Conservation (phyloP, 2,888 invertebrate genomes). For the Catocala nupta region DNA sequence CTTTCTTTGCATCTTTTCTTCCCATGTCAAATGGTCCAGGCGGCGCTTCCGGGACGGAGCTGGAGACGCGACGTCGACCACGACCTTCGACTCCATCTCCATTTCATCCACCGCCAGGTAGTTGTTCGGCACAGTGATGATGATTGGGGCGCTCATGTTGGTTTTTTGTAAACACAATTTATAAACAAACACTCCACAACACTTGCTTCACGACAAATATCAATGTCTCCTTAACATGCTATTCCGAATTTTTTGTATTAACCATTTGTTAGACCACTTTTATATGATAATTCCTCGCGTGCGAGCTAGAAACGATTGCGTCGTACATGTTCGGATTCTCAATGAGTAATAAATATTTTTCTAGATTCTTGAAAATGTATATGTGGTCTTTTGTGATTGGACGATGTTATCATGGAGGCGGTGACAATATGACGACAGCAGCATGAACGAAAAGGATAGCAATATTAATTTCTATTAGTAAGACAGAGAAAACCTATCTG, state of each 20-base stretch:
- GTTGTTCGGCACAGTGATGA: slow-evolving; percentile 84
- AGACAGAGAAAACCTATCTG: slow-evolving; percentile 35
- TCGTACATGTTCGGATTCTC: slow-evolving; percentile 76
- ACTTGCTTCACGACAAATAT: slow-evolving; percentile 46
- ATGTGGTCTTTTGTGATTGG: slow-evolving; percentile 79
- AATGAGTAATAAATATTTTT: slow-evolving; percentile 64
- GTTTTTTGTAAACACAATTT: slow-evolving; percentile 57
- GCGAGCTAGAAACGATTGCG: slow-evolving; percentile 70
- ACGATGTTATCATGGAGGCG: slow-evolving; percentile 58
- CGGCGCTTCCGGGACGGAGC: slow-evolving; percentile 89
- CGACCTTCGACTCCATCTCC: slow-evolving; percentile 68
- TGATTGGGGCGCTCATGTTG: slow-evolving; percentile 83
- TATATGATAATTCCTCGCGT: slow-evolving; percentile 65
- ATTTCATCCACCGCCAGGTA: slow-evolving; percentile 73
- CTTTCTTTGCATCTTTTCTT: slow-evolving; percentile 96
- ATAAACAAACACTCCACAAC: slow-evolving; percentile 62
- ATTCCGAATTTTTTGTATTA: slow-evolving; percentile 50
- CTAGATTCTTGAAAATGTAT: slow-evolving; percentile 64
- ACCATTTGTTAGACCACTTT: slow-evolving; percentile 68
- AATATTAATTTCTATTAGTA: slow-evolving; percentile 15
- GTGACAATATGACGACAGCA: slow-evolving; percentile 42
- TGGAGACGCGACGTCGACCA: slow-evolving; percentile 68
- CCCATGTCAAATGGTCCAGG: slow-evolving; percentile 94
- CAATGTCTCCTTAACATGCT: slow-evolving; percentile 71
- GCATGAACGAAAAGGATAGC: slow-evolving; percentile 49